Evolutionary conservation across 2,113 vertebrate genomes (phyloP), one percentile per base, ranked within the genome.

Genomic region (Spheniscus mendiculus): DNA sequence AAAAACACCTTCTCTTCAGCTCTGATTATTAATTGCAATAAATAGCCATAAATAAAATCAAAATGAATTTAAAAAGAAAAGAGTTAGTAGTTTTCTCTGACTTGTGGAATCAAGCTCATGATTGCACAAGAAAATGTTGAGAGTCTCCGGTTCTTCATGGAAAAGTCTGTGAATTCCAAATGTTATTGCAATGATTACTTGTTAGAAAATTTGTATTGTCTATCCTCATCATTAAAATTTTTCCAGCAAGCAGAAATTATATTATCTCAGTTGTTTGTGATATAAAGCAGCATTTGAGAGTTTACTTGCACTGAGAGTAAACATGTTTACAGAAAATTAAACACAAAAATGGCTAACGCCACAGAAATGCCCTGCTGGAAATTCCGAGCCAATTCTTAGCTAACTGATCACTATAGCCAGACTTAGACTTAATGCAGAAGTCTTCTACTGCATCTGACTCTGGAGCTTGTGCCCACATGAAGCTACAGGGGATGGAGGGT

Each of bases 281-380:
- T 40, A 21, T 81, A 77, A 91, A 88, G 21, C 27, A 80, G 15
- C 2, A 36, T 88, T 78, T 67, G 45, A 56, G 63, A 67, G 10
- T 87, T 89, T 84, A 40, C 12, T 45, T 5, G 66, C 21, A 55
- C 34, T 15, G 13, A 87, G 15, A 87, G 29, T 79, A 82, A 93
- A 87, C 3, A 61, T 6, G 7, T 25, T 38, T 88, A 21, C 26
- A 62, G 59, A 83, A 66, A n/a, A 42, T 29, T 15, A 42, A 21
- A 16, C 4, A 1, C 88, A 45, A 81, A 66, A 19, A 49, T 42
- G 38, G 9, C 32, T 44, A 79, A 40, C 0, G 0, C 22, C 8
- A 49, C 36, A 55, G 53, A 87, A 93, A 78, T 25, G 8, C 9
- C 10, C 15, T 55, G 7, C 16, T 66, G 26, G 38, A 80, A 83